Evolutionary conservation across 1,140 invertebrate genomes (phyloP).

Genomic region (Musca vetustissima): DNA sequence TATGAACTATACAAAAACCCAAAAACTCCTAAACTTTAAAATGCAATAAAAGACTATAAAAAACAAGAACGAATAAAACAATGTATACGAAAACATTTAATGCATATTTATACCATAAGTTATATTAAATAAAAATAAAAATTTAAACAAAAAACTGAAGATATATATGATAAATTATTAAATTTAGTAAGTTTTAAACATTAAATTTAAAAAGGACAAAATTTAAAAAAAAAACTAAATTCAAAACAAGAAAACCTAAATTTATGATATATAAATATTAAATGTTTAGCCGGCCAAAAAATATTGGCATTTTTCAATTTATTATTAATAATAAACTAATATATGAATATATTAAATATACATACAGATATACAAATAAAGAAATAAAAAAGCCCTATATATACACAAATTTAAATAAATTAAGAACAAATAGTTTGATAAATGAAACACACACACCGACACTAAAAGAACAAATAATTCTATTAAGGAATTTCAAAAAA

Average conservation of each 20-base stretch:
- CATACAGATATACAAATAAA: not conserved
- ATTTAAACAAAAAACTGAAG: slow-evolving; percentile 12
- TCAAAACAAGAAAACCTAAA: not conserved
- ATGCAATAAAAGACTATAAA: slow-evolving; percentile 26
- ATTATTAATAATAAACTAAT: not conserved
- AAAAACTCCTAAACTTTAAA: not conserved
- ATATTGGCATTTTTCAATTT: not conserved
- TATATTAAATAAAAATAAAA: slow-evolving; percentile 14
- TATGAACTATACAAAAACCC: too few species aligned
- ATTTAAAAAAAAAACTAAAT: not conserved
- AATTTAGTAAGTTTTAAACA: slow-evolving; percentile 13
- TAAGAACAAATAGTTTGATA: slow-evolving; percentile 1
- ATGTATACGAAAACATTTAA: slow-evolving; percentile 31
- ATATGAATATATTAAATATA: slow-evolving; percentile 3
- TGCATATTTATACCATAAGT: not conserved
- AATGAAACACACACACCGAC: not conserved
- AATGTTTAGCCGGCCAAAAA: slow-evolving; percentile 11
- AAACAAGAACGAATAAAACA: slow-evolving; percentile 19
- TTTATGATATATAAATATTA: slow-evolving; percentile 9
- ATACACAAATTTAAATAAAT: slow-evolving; percentile 7
- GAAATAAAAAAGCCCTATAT: not conserved
- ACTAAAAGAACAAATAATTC: not conserved
- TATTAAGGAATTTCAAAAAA: not conserved
- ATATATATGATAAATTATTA: not conserved
- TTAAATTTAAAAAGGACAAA: not conserved